Base-by-base conservation (phyloP, 2,888 invertebrate genomes). In the Melipona beecheii region DNA sequence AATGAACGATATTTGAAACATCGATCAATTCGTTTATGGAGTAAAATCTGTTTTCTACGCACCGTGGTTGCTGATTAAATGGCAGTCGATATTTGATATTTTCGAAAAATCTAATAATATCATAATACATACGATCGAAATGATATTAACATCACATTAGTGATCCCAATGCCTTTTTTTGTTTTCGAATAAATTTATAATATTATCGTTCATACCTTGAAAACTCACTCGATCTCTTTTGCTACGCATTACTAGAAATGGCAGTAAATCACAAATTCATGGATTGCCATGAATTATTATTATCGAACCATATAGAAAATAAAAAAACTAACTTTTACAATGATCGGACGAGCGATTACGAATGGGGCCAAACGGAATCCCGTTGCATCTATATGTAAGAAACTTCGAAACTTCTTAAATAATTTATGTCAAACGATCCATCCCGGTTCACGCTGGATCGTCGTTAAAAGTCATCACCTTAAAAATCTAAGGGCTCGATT, bases 401-500 rank as follows among this genome's bases (percentile, higher is more conserved):
- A 89, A 86, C 64, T 85, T 83, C 68, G 70, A 78, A 88, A 87
- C 79, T 85, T 72, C 72, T 87, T 89, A 89, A 84, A 89, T 89
- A 87, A 84, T 75, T 78, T 87, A 86, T 77, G 68, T 84, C 87
- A 77, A 77, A 78, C 84, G 88, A 87, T 82, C 84, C 73, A 36
- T 62, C 64, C 77, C 86, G 85, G 72, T 87, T 70, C 84, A 81
- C 81, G 79, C 50, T 83, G 84, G 85, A 86, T 88, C 87, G 87
- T 70, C 80, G 81, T 85, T 83, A 81, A 88, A 90, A 87, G 77
- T 87, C 84, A 75, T 81, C 83, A 78, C 75, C 82, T 86, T 89
- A 88, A 75, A 84, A 87, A 89, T 75, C 83, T 88, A 89, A 78
- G 85, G 83, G 86, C 84, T 88, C 80, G 89, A 88, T 87, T 89